These are phyloP conservation scores for Coracias cyanogaster DNA, from an alignment of 2,797 vertebrate species.

Conservation along the genomic window DNA sequence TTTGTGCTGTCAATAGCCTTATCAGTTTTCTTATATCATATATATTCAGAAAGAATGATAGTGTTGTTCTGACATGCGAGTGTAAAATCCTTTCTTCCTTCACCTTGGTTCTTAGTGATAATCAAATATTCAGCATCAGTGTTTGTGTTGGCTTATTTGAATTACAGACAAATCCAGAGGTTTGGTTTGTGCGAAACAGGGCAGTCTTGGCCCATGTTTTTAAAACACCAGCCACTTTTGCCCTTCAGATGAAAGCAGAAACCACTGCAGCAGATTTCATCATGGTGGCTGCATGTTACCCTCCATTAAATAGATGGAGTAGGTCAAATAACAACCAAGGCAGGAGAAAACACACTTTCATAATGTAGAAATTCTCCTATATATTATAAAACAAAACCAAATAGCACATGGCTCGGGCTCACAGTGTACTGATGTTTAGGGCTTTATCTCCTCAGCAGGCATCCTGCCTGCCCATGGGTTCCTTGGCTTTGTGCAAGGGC, in stretches of 20 bases:
- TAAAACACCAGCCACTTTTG: neutral
- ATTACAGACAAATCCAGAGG: neutral
- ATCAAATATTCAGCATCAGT: neutral
- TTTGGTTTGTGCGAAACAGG: neutral
- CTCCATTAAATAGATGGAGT: neutral
- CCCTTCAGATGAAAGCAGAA: neutral
- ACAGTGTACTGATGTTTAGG: rapidly evolving
- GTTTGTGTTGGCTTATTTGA: neutral
- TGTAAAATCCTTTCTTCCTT: neutral
- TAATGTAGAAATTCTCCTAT: neutral
- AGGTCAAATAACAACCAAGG: neutral
- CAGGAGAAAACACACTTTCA: neutral
- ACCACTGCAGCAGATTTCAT: neutral
- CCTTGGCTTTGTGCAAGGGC: neutral
- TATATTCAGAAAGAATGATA: neutral
- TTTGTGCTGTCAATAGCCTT: neutral
- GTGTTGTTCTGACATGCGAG: neutral
- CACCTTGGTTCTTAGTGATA: neutral
- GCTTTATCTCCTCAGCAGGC: neutral
- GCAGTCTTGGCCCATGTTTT: neutral
- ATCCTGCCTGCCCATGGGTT: too few species aligned
- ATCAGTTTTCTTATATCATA: neutral
- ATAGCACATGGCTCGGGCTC: neutral
- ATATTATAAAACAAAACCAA: neutral
- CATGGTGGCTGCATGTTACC: rapidly evolving